Percentiles rank a stretch among this genome's conserved stretches.
Evolutionary conservation across 2,113 vertebrate species (phyloP).

Genomic region (Sprattus sprattus): DNA sequence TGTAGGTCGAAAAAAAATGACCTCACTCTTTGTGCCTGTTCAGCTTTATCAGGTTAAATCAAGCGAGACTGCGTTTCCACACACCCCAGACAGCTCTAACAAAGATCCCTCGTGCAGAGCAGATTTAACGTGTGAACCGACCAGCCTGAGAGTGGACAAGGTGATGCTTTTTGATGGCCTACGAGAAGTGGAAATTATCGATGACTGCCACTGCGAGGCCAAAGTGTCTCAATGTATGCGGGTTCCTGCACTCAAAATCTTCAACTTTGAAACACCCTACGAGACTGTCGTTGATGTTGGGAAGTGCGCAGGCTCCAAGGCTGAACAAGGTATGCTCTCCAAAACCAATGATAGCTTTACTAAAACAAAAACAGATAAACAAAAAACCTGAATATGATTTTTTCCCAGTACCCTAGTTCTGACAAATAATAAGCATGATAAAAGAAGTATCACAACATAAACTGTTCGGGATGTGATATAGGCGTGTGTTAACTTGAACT

Average conservation of each 20-base stretch:
- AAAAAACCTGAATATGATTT: background rate
- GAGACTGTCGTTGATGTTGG: constrained; percentile 69
- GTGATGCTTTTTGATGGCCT: constrained; percentile 66
- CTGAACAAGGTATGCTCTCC: constrained; percentile 53
- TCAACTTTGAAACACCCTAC: constrained; percentile 70
- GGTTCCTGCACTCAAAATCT: constrained; percentile 71
- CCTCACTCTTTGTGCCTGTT: background rate
- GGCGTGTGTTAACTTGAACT: background rate
- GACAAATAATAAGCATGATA: background rate
- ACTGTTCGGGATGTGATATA: too few relatives aligned
- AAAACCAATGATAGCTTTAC: background rate
- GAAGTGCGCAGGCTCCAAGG: constrained; percentile 67
- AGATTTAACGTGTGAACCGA: constrained; percentile 62
- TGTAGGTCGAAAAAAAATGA: background rate
- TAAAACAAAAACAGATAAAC: background rate
- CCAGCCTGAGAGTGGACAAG: constrained; percentile 60
- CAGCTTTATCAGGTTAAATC: background rate
- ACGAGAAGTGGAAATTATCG: constrained; percentile 67
- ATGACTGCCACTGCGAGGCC: constrained; percentile 71
- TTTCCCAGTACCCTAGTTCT: background rate
- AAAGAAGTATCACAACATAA: background rate
- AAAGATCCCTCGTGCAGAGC: constrained; percentile 57
- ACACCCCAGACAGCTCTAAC: background rate
- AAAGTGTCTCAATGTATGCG: constrained; percentile 61
- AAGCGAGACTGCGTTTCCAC: background rate